A percentile compares a stretch with the other conserved stretches of the same genome.
phyloP scores from a whole-genome alignment of 2,797 vertebrate genomes.

The Orestias chungarensis region DNA sequence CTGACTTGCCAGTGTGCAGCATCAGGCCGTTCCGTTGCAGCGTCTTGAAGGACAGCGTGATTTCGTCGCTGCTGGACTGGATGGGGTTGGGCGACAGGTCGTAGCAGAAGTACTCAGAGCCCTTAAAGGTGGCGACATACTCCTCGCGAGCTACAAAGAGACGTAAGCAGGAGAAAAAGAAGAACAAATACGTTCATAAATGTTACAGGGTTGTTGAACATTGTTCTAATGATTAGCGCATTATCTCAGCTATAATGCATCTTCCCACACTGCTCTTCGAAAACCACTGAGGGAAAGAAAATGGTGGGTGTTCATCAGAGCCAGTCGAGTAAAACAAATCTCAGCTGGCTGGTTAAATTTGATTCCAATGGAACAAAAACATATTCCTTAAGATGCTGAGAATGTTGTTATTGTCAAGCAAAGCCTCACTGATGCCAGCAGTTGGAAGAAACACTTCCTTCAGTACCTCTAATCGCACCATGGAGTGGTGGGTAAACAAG shows the following conservation, averaged over 20 bases:
- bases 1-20: slow-evolving; percentile 99
- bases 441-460: slow-evolving; percentile 71
- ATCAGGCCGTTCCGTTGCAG: slow-evolving; percentile 99
- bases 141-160: slow-evolving; percentile 91
- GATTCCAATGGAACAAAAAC: slow-evolving; percentile 63
- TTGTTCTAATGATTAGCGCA: slow-evolving; percentile 49
- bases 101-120: slow-evolving; percentile 99
- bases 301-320: slow-evolving; percentile 73
- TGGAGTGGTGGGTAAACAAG: slow-evolving; percentile 74
- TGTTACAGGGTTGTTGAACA: slow-evolving; percentile 46
- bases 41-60: slow-evolving; percentile 98
- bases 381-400: slow-evolving; percentile 65
- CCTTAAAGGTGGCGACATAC: slow-evolving; percentile 98
- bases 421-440: slow-evolving; percentile 69
- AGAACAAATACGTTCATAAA: slow-evolving; percentile 33
- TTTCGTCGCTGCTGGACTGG: slow-evolving; percentile 98
- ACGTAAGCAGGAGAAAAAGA: slow-evolving; percentile 17
- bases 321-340: slow-evolving; percentile 62
- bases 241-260: slow-evolving; percentile 41
- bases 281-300: slow-evolving; percentile 66
- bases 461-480: slow-evolving; percentile 74
- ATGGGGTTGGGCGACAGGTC: slow-evolving; percentile 98
- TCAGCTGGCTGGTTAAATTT: slow-evolving; percentile 62
- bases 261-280: slow-evolving; percentile 64
- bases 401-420: slow-evolving; percentile 76